A percentile compares a stretch with the other conserved stretches of the same genome.
phyloP scores from a whole-genome alignment of 2,113 vertebrate species.

The Thinocorus orbignyianus region DNA sequence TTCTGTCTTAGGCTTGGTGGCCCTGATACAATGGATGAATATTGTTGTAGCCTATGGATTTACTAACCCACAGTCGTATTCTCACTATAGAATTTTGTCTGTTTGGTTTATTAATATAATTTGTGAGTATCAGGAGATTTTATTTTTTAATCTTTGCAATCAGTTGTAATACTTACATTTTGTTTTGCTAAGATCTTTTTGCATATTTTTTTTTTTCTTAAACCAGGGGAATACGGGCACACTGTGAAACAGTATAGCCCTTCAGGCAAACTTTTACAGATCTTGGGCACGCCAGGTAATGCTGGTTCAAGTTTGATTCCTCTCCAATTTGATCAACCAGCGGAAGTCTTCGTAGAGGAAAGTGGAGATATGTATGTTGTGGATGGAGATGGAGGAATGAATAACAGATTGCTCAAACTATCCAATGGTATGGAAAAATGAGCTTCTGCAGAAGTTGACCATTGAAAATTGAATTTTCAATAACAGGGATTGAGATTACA shows the following conservation, averaged over 20 bases:
- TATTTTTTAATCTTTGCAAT: neutral
- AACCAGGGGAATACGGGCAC: slow-evolving; percentile 86
- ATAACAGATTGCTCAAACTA: slow-evolving; percentile 91
- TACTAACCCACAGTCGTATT: neutral
- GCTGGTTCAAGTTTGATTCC: slow-evolving; percentile 85
- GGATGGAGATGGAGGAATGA: slow-evolving; percentile 96
- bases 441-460: neutral
- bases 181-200: neutral
- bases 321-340: slow-evolving; percentile 92
- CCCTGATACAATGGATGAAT: neutral
- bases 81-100: neutral
- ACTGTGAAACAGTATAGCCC: slow-evolving; percentile 90
- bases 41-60: neutral
- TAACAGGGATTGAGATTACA: neutral
- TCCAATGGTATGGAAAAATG: slow-evolving; percentile 70
- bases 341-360: slow-evolving; percentile 87
- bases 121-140: neutral
- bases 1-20: neutral
- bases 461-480: neutral
- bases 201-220: neutral
- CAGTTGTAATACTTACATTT: neutral
- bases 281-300: slow-evolving; percentile 86
- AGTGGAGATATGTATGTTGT: slow-evolving; percentile 91
- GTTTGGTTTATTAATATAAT: neutral
- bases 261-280: slow-evolving; percentile 85